Base-by-base conservation (phyloP, 2,113 vertebrate species). In the Orientallactaga bullata region DNA sequence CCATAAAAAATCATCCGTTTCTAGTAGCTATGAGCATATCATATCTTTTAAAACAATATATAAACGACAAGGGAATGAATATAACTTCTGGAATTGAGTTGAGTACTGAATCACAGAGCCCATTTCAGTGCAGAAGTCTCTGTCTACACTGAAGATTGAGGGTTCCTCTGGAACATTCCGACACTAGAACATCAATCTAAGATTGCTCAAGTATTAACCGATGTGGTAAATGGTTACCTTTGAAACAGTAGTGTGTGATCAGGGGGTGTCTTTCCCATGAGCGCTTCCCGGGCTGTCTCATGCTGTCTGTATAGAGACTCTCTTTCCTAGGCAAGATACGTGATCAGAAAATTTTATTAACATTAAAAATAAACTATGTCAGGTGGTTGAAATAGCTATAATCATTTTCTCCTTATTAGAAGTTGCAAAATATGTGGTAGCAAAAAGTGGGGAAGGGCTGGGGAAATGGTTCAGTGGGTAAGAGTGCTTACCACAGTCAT, bases 231-330 rank as follows among this genome's bases (percentile, higher is more conserved):
- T 47, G 5, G 18, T 97, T 98, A 99, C 99, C 99, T 99, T 96
- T 97, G 98, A 95, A 98, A 98, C 1, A 99, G 98, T 86, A 98
- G 97, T 61, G 97, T 97, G 79, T 98, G 98, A 17, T 97, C 96
- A 69, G 96, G 96, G 2, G 98, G 97, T 37, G 96, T 98, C 98
- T 95, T 99, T 93, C 98, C 98, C 63, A 95, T 94, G 39, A 99
- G 94, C 28, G 98, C 98, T 94, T 98, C 98, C 24, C 97, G 98
- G 20, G 98, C 97, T 92, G 98, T 94, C 79, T 97, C 96, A 84
- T 96, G 97, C 0, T 98, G 98, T 85, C 98, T 98, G 68, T 95
- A 96, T 74, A 99, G 63, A 85, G 99, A 99, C 7, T 97, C 97
- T 55, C 98, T 96, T 97, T 99, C 99, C 99, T 99, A 96, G 66